Base-by-base conservation (phyloP, 2,113 vertebrate genomes). In the Ceratotherium simum region DNA sequence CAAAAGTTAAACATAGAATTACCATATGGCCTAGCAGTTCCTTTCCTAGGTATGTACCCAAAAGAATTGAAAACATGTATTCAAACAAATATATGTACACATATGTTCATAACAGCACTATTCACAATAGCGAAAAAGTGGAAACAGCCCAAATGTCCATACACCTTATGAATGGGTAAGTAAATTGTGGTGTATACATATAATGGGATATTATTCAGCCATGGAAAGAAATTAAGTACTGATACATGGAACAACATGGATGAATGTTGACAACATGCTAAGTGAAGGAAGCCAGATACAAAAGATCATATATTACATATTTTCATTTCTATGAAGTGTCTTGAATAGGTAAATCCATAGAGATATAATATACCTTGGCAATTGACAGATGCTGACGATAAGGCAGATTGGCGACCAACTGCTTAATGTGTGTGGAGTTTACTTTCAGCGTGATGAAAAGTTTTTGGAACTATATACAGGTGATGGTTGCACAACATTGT, bases 1-100 rank as follows among this genome's bases (percentile, higher is more conserved):
- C 11, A 75, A 73, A 92, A 73, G 23, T 51, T 73, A 83, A 48
- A 48, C 39, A 67, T 31, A 88, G 75, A 70, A 36, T 64, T 95
- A 27, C 33, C 36, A 90, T 65, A 64, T 67, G 39, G 36, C 31
- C 46, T 29, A 70, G 3, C 2, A 91, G 60, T 91, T 70, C n/a
- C 16, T 65, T 76, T 36, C 65, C 48, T 82, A 58, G 11, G 1
- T 46, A 21, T 31, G 4, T 64, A 31, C 5, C 31, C 33, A 13
- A 70, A 69, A 81, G 46, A 91, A 86, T 17, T 76, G 14, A 62
- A 86, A 85, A 91, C 6, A 51, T 69, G 20, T 60, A 69, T 60
- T 60, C 39, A 79, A 51, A 31, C 33, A 84, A 48, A 21, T 25
- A 42, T 12, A 70, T 31, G 2, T 51, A 29, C 13, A 79, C 42